phyloP scores from a whole-genome alignment of 2,797 vertebrate genomes.

The Macroramphosus scolopax region DNA sequence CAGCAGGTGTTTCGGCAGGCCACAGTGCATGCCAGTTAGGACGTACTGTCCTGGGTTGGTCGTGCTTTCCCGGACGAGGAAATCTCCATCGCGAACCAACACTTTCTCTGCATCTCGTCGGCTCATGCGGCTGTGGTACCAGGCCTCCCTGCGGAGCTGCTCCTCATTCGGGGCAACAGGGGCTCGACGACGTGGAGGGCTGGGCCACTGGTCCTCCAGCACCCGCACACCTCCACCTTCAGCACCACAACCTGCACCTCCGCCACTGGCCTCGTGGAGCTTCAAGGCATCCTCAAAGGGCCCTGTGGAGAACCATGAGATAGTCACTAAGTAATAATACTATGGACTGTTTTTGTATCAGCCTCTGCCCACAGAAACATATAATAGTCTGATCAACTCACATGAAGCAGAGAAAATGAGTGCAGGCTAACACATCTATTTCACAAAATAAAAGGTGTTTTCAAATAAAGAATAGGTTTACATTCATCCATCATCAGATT shows the following conservation, averaged over 20 bases:
- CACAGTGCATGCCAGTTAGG: constrained; percentile 92
- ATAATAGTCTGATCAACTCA: no score
- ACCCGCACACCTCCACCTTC: constrained; percentile 52
- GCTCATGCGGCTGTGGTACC: constrained; percentile 97
- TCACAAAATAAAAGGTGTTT: no score
- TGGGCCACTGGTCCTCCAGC: constrained; percentile 91
- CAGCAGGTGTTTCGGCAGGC: constrained; percentile 93
- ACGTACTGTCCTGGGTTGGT: constrained; percentile 97
- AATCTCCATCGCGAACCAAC: constrained; percentile 88
- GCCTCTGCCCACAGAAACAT: no score
- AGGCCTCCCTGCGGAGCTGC: constrained; percentile 87
- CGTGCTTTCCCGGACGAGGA: constrained; percentile 92
- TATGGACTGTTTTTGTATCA: no score
- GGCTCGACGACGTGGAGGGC: constrained; percentile 88
- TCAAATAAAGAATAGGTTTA: no score
- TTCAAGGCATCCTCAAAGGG: constrained; percentile 96
- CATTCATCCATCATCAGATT: background rate
- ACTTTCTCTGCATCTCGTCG: constrained; percentile 89
- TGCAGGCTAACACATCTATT: no score
- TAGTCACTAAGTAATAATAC: background rate
- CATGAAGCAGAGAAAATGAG: no score
- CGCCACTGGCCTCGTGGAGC: constrained; percentile 82
- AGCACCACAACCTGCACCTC: constrained; percentile 24
- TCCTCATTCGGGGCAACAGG: constrained; percentile 94
- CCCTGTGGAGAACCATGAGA: constrained; percentile 64